Conservation (phyloP, 2,888 invertebrate genomes). For the Agrochola litura region DNA sequence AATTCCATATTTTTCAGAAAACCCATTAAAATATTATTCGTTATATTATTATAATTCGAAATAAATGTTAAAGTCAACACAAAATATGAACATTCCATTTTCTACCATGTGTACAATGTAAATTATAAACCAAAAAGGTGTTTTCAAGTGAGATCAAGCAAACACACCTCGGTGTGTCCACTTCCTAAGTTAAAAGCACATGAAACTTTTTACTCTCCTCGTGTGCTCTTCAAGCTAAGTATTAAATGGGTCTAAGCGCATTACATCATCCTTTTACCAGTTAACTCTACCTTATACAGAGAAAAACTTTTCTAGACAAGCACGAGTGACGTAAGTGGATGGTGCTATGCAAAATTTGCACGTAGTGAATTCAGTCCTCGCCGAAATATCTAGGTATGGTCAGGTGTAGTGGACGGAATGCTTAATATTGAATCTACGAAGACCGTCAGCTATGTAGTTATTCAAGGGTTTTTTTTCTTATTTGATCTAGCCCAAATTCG, state of each 20-base stretch:
- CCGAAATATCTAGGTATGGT: slow-evolving; percentile 62
- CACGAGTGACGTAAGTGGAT: slow-evolving; percentile 25
- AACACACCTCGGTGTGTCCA: slow-evolving; percentile 6
- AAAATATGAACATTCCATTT: background rate
- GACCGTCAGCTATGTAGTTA: slow-evolving; percentile 44
- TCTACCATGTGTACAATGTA: background rate
- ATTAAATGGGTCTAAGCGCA: slow-evolving; percentile 43
- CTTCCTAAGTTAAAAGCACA: slow-evolving; percentile 33
- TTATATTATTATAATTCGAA: slow-evolving; percentile 9
- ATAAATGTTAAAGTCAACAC: background rate
- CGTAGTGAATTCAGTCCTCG: slow-evolving; percentile 59
- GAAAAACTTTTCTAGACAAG: slow-evolving; percentile 36
- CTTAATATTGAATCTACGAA: slow-evolving; percentile 63
- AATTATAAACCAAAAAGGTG: background rate
- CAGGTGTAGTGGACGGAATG: slow-evolving; percentile 65
- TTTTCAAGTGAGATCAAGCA: background rate
- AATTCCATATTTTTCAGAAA: slow-evolving; percentile 17
- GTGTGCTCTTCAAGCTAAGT: slow-evolving; percentile 27
- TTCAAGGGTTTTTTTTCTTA: slow-evolving; percentile 44
- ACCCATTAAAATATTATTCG: slow-evolving; percentile 1
- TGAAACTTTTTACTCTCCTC: slow-evolving; percentile 43
- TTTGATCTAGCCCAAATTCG: slow-evolving; percentile 31
- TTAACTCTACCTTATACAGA: slow-evolving; percentile 25
- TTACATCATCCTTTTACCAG: slow-evolving; percentile 26
- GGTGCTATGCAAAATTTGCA: slow-evolving; percentile 57